phyloP scores from a whole-genome alignment of 2,797 vertebrate species.

The Sus cebifrons region DNA sequence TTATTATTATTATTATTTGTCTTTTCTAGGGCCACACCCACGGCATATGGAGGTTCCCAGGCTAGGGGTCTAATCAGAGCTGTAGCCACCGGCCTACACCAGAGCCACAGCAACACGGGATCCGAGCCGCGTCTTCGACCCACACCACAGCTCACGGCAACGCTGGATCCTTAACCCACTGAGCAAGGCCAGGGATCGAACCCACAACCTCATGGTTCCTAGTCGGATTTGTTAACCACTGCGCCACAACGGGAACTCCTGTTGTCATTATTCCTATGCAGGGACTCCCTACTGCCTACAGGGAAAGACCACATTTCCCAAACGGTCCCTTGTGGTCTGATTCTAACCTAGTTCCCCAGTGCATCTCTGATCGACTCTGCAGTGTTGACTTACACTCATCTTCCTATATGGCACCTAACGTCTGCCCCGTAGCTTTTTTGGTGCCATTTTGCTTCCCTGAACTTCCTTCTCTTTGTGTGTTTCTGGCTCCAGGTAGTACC shows the following conservation, averaged over 20 bases:
- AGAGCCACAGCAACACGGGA: too few relatives aligned
- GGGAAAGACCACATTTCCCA: not conserved
- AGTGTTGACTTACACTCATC: not conserved
- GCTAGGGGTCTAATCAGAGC: too few relatives aligned
- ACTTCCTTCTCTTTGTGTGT: not conserved
- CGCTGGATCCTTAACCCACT: too few relatives aligned
- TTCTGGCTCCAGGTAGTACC: not conserved
- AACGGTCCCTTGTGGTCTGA: not conserved
- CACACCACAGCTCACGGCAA: too few relatives aligned
- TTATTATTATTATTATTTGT: not conserved
- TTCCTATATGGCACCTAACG: accelerated
- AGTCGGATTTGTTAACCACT: too few relatives aligned
- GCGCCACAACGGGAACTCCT: too few relatives aligned
- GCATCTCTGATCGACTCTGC: not conserved
- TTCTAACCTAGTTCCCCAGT: not conserved
- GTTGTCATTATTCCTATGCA: not conserved
- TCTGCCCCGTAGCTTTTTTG: not conserved
- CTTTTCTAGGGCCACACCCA: too few relatives aligned
- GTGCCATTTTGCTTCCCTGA: not conserved
- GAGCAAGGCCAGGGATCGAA: too few relatives aligned
- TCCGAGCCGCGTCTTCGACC: too few relatives aligned
- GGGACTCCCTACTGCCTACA: not conserved
- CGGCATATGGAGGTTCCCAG: too few relatives aligned
- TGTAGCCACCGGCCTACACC: too few relatives aligned
- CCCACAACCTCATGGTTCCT: too few relatives aligned